Evolutionary conservation across 2,888 invertebrate species (phyloP).

Genomic region (Leucophenga maculata): DNA sequence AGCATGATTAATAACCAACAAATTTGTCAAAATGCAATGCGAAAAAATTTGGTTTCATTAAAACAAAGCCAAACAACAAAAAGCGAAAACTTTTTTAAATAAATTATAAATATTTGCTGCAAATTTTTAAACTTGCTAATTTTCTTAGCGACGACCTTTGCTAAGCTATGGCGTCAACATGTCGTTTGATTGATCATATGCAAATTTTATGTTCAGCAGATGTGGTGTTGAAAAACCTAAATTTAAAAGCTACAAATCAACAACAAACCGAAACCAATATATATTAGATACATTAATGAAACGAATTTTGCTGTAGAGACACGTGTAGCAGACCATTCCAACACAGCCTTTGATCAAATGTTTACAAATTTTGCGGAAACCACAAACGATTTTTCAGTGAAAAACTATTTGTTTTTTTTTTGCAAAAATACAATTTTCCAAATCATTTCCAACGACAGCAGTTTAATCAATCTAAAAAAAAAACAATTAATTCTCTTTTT

Average conservation of each 20-base stretch:
- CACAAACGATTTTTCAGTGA: no score
- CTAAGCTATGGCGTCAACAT: neutral
- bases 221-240: constrained; percentile 15
- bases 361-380: no score
- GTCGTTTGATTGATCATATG: constrained; percentile 19
- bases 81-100: neutral
- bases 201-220: constrained; percentile 13
- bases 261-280: neutral
- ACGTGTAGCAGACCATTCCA: neutral
- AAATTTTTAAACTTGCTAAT: neutral
- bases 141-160: neutral
- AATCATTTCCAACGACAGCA: no score
- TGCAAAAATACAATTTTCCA: neutral
- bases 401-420: no score
- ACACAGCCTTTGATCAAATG: no score
- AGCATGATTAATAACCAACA: constrained; percentile 20
- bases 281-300: neutral
- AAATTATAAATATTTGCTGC: neutral
- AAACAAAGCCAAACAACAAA: neutral
- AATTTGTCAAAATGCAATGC: constrained; percentile 18
- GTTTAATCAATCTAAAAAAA: neutral
- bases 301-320: neutral
- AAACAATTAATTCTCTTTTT: constrained; percentile 4
- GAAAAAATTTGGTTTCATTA: constrained; percentile 9
- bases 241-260: neutral